Evolutionary conservation across 2,113 vertebrate genomes (phyloP).

Genomic region (Sinocyclocheilus maitianheensis): DNA sequence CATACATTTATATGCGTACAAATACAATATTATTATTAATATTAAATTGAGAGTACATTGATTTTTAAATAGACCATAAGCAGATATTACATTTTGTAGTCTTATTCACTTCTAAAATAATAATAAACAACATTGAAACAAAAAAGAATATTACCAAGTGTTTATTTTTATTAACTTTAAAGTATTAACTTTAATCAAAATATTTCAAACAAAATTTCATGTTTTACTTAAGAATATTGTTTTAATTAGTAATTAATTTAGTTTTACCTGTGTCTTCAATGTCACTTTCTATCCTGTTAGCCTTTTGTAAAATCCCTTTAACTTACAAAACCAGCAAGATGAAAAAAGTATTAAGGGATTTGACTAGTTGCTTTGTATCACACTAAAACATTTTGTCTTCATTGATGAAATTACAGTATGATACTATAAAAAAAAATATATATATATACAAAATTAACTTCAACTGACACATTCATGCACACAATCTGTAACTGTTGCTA

Average conservation of each 20-base stretch:
- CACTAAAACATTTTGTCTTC: neutral
- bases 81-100: neutral
- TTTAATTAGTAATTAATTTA: neutral
- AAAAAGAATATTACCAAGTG: neutral
- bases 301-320: too few relatives aligned
- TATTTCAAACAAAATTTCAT: too few relatives aligned
- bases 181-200: neutral
- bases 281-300: neutral
- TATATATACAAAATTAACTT: too few relatives aligned
- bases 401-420: neutral
- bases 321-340: too few relatives aligned
- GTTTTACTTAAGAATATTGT: neutral
- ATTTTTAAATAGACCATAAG: too few relatives aligned
- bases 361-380: neutral
- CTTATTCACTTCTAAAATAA: neutral
- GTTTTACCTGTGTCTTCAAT: neutral
- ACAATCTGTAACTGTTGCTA: too few relatives aligned
- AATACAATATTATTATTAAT: too few relatives aligned
- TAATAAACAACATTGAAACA: neutral
- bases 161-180: too few relatives aligned
- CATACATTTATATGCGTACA: too few relatives aligned
- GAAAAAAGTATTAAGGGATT: neutral
- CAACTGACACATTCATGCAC: too few relatives aligned
- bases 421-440: too few relatives aligned
- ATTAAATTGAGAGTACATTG: too few relatives aligned